phyloP scores from a whole-genome alignment of 2,113 vertebrate genomes.

The Camelus bactrianus region DNA sequence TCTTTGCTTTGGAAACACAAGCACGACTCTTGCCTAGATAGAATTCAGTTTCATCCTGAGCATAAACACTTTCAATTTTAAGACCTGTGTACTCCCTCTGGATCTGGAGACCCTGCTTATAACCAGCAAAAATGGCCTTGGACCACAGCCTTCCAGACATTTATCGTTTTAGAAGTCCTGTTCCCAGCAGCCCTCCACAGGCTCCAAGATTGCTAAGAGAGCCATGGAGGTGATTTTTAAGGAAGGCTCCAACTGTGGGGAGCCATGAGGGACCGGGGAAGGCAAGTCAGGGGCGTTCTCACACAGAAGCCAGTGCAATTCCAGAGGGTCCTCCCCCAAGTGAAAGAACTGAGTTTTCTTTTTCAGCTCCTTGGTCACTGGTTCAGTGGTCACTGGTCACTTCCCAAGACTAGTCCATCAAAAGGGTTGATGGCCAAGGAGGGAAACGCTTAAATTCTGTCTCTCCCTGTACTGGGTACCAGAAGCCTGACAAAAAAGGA shows the following conservation, averaged over 20 bases:
- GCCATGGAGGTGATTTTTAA: not conserved
- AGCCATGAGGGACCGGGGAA: not conserved
- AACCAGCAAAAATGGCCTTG: no score
- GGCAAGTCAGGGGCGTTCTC: not conserved
- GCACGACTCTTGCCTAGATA: no score
- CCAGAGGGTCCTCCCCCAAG: not conserved
- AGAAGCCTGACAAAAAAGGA: not conserved
- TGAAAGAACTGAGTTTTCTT: not conserved
- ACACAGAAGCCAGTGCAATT: not conserved
- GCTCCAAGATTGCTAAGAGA: no score
- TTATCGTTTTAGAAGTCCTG: no score
- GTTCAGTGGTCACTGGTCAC: not conserved
- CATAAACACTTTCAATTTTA: no score
- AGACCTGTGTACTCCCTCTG: no score
- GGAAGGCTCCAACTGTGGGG: fast-evolving
- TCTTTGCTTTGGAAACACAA: no score
- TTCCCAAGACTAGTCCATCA: not conserved
- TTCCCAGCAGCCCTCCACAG: no score
- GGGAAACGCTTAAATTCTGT: not conserved
- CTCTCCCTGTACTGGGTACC: not conserved
- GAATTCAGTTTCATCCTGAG: no score
- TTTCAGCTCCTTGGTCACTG: fast-evolving
- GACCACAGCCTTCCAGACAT: no score
- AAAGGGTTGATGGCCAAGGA: not conserved
- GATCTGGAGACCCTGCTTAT: no score